Conservation (phyloP, 2,113 vertebrate genomes). For the Poecile atricapillus region DNA sequence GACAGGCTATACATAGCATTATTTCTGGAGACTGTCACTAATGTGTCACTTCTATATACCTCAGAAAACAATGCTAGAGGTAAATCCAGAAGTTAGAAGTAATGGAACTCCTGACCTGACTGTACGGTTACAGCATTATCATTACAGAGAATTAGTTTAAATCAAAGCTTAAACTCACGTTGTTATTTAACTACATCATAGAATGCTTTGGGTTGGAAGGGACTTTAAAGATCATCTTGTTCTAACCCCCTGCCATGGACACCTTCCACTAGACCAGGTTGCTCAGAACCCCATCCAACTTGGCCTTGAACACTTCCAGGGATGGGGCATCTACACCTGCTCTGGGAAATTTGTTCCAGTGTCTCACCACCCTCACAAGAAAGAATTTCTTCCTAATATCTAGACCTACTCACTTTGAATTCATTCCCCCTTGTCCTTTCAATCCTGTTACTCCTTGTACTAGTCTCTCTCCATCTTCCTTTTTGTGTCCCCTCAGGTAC, state of each 20-base stretch:
- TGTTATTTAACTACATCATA: neutral
- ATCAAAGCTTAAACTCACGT: neutral
- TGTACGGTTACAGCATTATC: neutral
- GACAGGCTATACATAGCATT: neutral
- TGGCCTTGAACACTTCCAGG: neutral
- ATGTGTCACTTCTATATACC: neutral
- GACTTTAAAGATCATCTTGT: neutral
- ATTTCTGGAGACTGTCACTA: neutral
- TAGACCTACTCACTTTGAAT: neutral
- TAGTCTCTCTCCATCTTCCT: neutral
- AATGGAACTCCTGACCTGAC: neutral
- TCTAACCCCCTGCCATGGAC: neutral
- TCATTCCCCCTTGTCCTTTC: neutral
- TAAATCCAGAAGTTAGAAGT: neutral
- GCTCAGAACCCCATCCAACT: neutral
- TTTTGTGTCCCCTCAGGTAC: neutral
- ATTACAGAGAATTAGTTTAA: neutral
- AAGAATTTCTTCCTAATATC: neutral
- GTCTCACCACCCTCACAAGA: fast-evolving
- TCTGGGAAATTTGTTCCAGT: neutral
- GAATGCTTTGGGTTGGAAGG: neutral
- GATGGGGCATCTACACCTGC: fast-evolving
- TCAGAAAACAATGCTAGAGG: neutral
- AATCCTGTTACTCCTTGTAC: neutral
- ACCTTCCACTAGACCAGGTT: neutral